Evolutionary conservation across 2,888 invertebrate species (phyloP).

Genomic region (Drosophila lutescens): DNA sequence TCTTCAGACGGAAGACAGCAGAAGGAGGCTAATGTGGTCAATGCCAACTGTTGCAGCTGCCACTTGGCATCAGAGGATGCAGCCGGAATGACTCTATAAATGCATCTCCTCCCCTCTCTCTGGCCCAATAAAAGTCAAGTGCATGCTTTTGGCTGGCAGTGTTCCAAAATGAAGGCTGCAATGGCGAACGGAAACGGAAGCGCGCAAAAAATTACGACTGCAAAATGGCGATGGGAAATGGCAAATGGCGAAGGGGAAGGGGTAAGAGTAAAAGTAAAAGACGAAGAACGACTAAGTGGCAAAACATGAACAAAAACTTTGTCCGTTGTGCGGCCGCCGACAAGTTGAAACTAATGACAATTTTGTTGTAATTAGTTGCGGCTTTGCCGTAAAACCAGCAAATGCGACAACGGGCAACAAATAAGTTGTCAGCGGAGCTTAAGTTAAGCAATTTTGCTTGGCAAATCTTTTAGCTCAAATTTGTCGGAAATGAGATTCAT

Average conservation of each 20-base stretch:
- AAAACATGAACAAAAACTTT: slow-evolving; percentile 78
- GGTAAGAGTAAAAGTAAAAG: background rate
- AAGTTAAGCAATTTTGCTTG: slow-evolving; percentile 74
- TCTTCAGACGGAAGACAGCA: slow-evolving; percentile 25
- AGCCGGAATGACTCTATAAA: slow-evolving; percentile 72
- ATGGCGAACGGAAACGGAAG: slow-evolving; percentile 66
- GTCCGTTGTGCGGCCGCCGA: slow-evolving; percentile 70
- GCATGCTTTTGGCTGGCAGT: slow-evolving; percentile 61
- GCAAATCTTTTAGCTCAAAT: slow-evolving; percentile 68
- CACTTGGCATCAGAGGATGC: slow-evolving; percentile 58
- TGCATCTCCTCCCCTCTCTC: slow-evolving; percentile 45
- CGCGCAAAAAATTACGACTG: slow-evolving; percentile 58
- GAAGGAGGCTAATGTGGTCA: slow-evolving; percentile 67
- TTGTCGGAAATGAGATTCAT: slow-evolving; percentile 79
- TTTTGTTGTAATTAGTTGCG: slow-evolving; percentile 80
- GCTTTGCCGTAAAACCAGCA: slow-evolving; percentile 59
- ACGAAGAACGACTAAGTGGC: slow-evolving; percentile 61
- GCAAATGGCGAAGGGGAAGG: background rate
- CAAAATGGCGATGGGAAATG: slow-evolving; percentile 51
- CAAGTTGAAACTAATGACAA: slow-evolving; percentile 80
- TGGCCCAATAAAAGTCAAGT: slow-evolving; percentile 63
- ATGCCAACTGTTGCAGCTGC: slow-evolving; percentile 73
- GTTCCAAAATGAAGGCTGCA: slow-evolving; percentile 57
- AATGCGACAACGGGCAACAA: slow-evolving; percentile 55
- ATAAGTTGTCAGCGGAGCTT: slow-evolving; percentile 75